Evolutionary conservation across 2,888 invertebrate genomes (phyloP).

Genomic region (Archaeoteleia sp.): DNA sequence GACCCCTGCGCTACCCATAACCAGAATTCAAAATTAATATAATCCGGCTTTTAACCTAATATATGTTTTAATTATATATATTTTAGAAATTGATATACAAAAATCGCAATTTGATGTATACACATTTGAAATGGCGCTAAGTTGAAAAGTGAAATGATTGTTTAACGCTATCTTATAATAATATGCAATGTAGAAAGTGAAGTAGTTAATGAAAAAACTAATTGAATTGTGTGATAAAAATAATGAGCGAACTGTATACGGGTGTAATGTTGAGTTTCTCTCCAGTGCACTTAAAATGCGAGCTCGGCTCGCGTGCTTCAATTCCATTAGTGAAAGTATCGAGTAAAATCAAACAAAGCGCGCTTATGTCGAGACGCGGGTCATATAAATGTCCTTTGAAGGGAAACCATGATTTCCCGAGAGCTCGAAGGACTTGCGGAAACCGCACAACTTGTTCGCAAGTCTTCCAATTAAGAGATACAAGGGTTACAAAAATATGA

Average conservation of each 20-base stretch:
- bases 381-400: slow-evolving; percentile 20
- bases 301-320: slow-evolving; percentile 23
- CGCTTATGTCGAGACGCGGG: neutral
- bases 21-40: no score
- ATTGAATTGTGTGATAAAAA: slow-evolving; percentile 16
- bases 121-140: no score
- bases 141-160: no score
- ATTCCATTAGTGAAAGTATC: slow-evolving; percentile 45
- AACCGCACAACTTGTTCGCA: slow-evolving; percentile 1
- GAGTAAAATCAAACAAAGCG: slow-evolving; percentile 25
- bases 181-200: no score
- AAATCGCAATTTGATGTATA: no score
- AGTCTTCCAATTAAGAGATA: slow-evolving; percentile 2
- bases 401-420: slow-evolving; percentile 31
- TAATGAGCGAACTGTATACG: slow-evolving; percentile 1
- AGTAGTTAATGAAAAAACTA: slow-evolving; percentile 3
- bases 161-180: no score
- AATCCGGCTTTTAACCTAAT: no score
- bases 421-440: slow-evolving; percentile 34
- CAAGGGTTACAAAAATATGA: no score
- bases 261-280: slow-evolving; percentile 6
- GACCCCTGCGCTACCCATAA: no score
- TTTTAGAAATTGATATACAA: no score
- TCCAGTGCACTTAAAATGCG: slow-evolving; percentile 9
- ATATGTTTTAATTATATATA: no score